A percentile compares a stretch with the other conserved stretches of the same genome.
These are phyloP conservation scores for Aramus guarauna DNA, from an alignment of 2,113 vertebrate genomes.

Conservation along the genomic window DNA sequence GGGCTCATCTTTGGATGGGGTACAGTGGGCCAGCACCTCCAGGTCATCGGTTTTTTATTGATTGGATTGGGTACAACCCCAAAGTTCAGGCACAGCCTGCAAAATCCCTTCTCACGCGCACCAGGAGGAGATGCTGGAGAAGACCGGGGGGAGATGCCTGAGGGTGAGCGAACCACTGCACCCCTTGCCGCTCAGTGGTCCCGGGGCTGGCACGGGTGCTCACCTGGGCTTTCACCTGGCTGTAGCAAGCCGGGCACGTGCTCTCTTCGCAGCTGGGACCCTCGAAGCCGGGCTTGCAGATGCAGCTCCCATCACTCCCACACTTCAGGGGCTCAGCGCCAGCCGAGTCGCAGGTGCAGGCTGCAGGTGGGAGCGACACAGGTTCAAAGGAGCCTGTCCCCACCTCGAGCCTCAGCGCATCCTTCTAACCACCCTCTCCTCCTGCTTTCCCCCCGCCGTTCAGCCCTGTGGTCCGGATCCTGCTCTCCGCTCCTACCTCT, in stretches of 20 bases:
- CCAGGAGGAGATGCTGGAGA: not conserved
- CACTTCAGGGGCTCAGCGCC: constrained; percentile 77
- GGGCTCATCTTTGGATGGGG: not conserved
- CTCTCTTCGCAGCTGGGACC: constrained; percentile 79
- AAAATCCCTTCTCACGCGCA: not conserved
- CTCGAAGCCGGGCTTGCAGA: constrained; percentile 82
- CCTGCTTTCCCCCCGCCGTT: not conserved
- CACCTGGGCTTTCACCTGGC: constrained; percentile 82
- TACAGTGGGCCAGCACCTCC: not conserved
- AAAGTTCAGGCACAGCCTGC: not conserved
- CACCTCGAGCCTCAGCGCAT: not conserved
- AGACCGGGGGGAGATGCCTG: not conserved
- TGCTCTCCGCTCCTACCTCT: not conserved
- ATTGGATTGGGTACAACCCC: not conserved
- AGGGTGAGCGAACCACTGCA: accelerated
- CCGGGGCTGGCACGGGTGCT: not conserved
- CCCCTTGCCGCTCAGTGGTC: not conserved
- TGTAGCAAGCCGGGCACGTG: constrained; percentile 86
- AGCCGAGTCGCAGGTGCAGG: constrained; percentile 77
- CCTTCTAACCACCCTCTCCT: not conserved
- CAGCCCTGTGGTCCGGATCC: not conserved
- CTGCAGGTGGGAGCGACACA: constrained; percentile 33
- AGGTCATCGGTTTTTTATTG: accelerated
- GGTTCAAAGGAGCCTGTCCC: not conserved
- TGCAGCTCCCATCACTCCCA: constrained; percentile 78